Evolutionary conservation across 2,113 vertebrate species (phyloP), one percentile per base, ranked within the genome.

Genomic region (Dissostichus mawsoni): DNA sequence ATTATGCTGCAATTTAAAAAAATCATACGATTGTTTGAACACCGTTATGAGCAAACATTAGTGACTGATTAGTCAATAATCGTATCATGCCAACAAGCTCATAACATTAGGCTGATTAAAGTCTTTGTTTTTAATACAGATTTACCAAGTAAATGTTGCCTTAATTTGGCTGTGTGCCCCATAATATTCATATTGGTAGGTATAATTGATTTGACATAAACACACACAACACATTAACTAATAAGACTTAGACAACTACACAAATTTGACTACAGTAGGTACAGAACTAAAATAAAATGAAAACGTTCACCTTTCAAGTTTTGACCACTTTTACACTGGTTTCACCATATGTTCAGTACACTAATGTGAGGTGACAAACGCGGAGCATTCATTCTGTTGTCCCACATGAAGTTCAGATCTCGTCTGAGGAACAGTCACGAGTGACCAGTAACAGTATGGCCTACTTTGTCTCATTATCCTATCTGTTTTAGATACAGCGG

Each of bases 361-460:
- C 29, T 25, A 33, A 36, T 20, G 3, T 44, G 16, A 41, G 36
- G 36, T 41, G 36, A 41, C 20, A 29, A 6, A 50, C n/a, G 25
- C 2, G 17, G 44, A 56, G 50, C 58, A 59, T 53, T 59, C 11
- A 56, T 74, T 69, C 62, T 78, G 52, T 81, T 81, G 58, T 87
- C 64, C 65, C 65, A 57, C 55, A 57, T 53, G 44, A 56, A 52
- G 20, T 70, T 86, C 29, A 56, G 63, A 73, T 68, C 58, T 75
- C 29, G 59, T 52, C 63, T 57, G 36, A 86, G 61, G 66, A 75
- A 92, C 91, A 91, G 90, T 90, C 82, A 92, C 91, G 90, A 92
- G 85, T 94, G 93, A 94, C 94, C 94, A 95, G 94, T 94, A 69
- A 95, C 94, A 95, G 94, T 95, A 95, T 94, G 94, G 94, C 85